Evolutionary conservation across 1,140 invertebrate species (phyloP).

Genomic region (Plodia interpunctella): DNA sequence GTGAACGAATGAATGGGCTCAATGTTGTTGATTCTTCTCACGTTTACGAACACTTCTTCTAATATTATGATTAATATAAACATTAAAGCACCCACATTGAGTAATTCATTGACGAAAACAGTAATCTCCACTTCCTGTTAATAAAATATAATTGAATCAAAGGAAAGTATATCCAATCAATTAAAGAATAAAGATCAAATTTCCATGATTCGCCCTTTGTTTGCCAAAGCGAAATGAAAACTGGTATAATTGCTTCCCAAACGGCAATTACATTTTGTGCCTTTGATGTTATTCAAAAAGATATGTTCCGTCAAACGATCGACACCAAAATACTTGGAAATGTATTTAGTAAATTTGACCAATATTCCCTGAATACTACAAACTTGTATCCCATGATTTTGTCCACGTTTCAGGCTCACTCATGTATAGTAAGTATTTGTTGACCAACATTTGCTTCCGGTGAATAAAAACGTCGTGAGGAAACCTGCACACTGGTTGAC

Average conservation of each 20-base stretch:
- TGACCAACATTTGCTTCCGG: no score
- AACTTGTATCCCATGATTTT: no score
- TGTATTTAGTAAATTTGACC: background rate
- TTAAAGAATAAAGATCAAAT: constrained; percentile 5
- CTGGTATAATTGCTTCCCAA: constrained; percentile 23
- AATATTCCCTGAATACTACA: no score
- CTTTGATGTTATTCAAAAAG: constrained; percentile 5
- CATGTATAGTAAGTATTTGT: no score
- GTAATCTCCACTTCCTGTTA: constrained; percentile 12
- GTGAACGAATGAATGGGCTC: no score
- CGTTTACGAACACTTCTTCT: no score
- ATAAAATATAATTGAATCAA: background rate
- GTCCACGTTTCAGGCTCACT: no score
- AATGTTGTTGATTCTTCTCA: no score
- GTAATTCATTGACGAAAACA: constrained; percentile 11
- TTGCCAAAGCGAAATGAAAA: constrained; percentile 20
- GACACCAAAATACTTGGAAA: background rate
- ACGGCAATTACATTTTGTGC: constrained; percentile 22
- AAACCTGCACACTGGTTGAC: no score
- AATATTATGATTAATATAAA: no score
- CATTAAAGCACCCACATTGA: background rate
- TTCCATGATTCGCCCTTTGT: constrained; percentile 7
- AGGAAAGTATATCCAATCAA: constrained; percentile 5
- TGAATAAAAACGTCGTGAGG: no score
- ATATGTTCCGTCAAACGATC: background rate